Conservation (phyloP, 2,797 vertebrate genomes). For the Borostomias antarcticus region DNA sequence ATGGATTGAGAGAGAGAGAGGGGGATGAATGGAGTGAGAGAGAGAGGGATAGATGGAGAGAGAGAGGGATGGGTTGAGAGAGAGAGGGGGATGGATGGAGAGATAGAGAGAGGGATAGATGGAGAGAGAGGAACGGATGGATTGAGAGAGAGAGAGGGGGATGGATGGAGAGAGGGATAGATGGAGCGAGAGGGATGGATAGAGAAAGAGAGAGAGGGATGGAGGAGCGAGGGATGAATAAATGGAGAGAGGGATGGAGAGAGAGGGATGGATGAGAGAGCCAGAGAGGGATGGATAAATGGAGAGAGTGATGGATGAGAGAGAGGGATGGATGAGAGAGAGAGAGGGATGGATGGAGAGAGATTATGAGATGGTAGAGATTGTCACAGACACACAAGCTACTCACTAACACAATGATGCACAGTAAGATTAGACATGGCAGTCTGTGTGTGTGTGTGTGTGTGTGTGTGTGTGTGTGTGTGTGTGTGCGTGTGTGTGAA, state of each 20-base stretch:
- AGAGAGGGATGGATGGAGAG: too few relatives aligned
- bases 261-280: too few relatives aligned
- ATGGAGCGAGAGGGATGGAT: background rate
- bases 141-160: background rate
- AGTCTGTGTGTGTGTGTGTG: constrained; percentile 7
- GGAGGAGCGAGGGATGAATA: background rate
- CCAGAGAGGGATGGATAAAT: background rate
- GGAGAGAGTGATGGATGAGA: background rate
- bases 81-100: too few relatives aligned
- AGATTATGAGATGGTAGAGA: too few relatives aligned
- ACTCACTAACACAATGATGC: too few relatives aligned
- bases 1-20: too few relatives aligned
- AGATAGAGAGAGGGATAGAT: too few relatives aligned
- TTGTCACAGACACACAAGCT: too few relatives aligned
- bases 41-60: too few relatives aligned
- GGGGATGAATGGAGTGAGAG: too few relatives aligned
- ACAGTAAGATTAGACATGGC: background rate
- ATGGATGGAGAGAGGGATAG: background rate
- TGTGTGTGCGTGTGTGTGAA: constrained; percentile 1
- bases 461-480: constrained; percentile 17
- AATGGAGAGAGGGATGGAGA: background rate
- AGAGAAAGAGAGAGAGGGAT: background rate
- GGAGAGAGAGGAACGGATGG: too few relatives aligned
- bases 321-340: background rate
- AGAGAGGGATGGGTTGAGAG: too few relatives aligned